A percentile compares a stretch with the other conserved stretches of the same genome.
These are phyloP conservation scores for Xenopus tropicalis DNA, from an alignment of 2,113 vertebrate species.

Conservation along the genomic window DNA sequence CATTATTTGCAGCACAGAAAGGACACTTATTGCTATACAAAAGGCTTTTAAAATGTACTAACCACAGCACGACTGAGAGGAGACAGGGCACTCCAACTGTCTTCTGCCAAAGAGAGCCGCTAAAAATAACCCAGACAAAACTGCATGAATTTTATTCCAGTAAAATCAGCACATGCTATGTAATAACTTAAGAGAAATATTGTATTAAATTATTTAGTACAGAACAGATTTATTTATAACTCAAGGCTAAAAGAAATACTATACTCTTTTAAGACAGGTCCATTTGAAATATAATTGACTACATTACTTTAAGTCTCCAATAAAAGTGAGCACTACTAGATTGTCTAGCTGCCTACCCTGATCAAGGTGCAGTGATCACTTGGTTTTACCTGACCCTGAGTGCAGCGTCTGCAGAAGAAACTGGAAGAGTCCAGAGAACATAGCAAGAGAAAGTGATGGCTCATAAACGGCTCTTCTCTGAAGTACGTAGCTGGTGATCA, in stretches of 20 bases:
- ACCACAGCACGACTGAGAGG: slow-evolving; percentile 46
- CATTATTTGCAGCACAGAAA: slow-evolving; percentile 33
- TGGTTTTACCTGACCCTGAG: slow-evolving; percentile 66
- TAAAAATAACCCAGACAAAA: slow-evolving; percentile 50
- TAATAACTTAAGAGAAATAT: neutral
- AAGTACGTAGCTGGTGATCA: slow-evolving; percentile 54
- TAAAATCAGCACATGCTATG: neutral
- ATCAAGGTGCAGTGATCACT: too few relatives aligned
- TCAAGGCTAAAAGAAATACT: slow-evolving; percentile 17
- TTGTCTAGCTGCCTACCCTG: too few relatives aligned
- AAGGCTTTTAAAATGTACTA: slow-evolving; percentile 49
- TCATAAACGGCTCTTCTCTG: slow-evolving; percentile 57
- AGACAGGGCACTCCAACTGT: slow-evolving; percentile 35
- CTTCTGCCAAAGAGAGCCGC: slow-evolving; percentile 48
- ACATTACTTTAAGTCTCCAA: neutral
- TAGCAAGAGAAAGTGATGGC: slow-evolving; percentile 57
- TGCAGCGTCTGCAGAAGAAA: slow-evolving; percentile 62
- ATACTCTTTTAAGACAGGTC: slow-evolving; percentile 34
- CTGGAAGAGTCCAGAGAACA: slow-evolving; percentile 69
- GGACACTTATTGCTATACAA: slow-evolving; percentile 43
- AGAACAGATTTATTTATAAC: neutral
- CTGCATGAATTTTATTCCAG: slow-evolving; percentile 28
- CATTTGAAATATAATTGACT: too few relatives aligned
- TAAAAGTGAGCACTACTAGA: too few relatives aligned
- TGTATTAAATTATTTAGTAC: neutral